Evolutionary conservation across 30 jellyfish, hydroid and myxozoan species (phyloP).

Genomic region (Cassiopea andromeda): DNA sequence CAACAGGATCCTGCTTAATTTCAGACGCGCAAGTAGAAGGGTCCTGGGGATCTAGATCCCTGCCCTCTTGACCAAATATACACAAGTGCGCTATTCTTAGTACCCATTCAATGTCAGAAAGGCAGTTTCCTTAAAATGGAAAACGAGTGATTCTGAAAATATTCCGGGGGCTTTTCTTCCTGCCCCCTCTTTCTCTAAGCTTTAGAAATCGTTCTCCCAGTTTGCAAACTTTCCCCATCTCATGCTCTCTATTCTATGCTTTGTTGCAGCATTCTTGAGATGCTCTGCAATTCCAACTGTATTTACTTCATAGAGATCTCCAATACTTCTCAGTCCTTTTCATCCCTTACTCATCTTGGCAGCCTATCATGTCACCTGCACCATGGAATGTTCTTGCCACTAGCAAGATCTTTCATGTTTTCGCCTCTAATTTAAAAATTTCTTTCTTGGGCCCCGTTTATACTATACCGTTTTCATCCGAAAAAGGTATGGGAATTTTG

Average conservation of each 20-base stretch:
- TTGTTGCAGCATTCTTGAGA: background rate
- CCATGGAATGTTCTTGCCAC: background rate
- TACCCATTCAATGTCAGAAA: too few species aligned
- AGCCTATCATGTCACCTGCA: slow-evolving; percentile 9
- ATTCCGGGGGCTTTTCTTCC: too few species aligned
- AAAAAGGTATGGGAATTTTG: too few species aligned
- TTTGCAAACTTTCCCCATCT: background rate
- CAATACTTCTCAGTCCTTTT: background rate
- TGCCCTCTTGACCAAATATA: too few species aligned
- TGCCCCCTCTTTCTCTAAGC: background rate
- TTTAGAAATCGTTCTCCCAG: background rate
- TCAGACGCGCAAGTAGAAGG: too few species aligned
- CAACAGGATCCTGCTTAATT: too few species aligned
- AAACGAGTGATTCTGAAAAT: too few species aligned
- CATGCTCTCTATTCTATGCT: slow-evolving; percentile 5
- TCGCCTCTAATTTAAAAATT: background rate
- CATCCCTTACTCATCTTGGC: background rate
- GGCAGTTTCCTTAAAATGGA: too few species aligned
- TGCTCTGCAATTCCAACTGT: background rate
- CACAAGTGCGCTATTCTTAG: too few species aligned
- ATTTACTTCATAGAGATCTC: background rate
- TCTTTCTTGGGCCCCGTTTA: too few species aligned
- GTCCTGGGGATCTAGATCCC: too few species aligned
- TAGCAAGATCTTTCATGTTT: background rate
- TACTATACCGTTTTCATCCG: too few species aligned